These are phyloP conservation scores for Trogon melanurus DNA, from an alignment of 2,113 vertebrate species.

Conservation along the genomic window DNA sequence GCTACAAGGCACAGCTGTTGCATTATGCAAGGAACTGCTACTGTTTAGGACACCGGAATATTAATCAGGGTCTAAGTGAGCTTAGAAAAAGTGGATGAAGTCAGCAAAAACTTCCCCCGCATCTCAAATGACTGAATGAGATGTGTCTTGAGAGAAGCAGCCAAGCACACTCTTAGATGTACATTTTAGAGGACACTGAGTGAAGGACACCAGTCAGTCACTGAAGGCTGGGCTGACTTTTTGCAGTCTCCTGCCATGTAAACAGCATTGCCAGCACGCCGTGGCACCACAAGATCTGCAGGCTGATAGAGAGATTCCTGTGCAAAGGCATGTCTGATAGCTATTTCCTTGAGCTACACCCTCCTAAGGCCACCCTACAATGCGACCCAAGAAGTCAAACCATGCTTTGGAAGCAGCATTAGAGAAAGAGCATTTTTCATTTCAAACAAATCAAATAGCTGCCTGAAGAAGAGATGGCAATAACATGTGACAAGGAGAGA, in stretches of 20 bases:
- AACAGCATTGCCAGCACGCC: neutral
- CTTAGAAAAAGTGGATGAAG: neutral
- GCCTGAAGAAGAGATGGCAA: neutral
- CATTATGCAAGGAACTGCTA: neutral
- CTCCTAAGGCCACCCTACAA: neutral
- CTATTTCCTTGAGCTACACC: neutral
- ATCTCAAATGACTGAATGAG: neutral
- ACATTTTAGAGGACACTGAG: neutral
- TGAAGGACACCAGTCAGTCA: neutral
- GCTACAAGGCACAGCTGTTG: neutral
- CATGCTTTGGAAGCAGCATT: neutral
- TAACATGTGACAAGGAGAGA: neutral
- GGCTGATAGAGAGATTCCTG: neutral
- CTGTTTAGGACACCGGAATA: neutral
- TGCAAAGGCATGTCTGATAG: fast-evolving
- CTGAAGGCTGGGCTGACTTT: neutral
- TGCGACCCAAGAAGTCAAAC: neutral
- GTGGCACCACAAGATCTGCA: neutral
- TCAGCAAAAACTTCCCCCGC: neutral
- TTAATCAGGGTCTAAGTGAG: constrained; percentile 9
- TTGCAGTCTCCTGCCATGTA: neutral
- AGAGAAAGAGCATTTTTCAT: neutral
- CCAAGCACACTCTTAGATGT: neutral
- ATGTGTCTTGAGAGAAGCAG: neutral
- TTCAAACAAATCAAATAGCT: neutral